Evolutionary conservation across 92 coral and sea anemone genomes (phyloP), one percentile per base, ranked within the genome.

Genomic region (Plumapathes pennacea): DNA sequence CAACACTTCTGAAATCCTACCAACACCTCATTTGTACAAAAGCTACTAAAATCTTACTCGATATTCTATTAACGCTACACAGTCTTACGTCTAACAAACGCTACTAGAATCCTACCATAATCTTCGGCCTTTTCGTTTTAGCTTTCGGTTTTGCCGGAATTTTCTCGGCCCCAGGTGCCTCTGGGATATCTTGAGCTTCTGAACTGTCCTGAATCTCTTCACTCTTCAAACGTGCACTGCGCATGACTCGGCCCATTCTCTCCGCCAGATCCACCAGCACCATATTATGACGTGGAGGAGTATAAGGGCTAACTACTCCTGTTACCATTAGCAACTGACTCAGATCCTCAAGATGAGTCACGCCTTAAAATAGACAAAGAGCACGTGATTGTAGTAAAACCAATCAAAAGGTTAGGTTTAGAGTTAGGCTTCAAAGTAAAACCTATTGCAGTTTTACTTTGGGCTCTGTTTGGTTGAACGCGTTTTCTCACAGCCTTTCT

Each of bases 271-370:
- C 82, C 42, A 62, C 19, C 20, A 81, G 66, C 13, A 65, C 72
- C 19, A 61, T 71, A 31, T 73, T 57, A 31, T 81, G 81, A 12
- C 54, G 55, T 21, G 71, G 46, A 0, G 71, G 67, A 9, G 68
- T 71, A 8, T 60, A 10, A 13, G 51, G 25, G 59, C 59, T 38
- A 11, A 81, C 81, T 17, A 81, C 77, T 14, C 87, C 82, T 0
- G 46, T 48, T 17, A 39, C 48, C 40, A 65, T 41, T 22, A 81
- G 34, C 6, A 74, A 44, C 0, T 33, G 27, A 44, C 82, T 19
- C 4, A 81, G 65, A 20, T 64, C 87, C 26, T 81, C 77, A 64
- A 65, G 44, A 0, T 64, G 53, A 29, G 58, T 39, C 3, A 77
- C 77, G 27, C 62, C 84, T 77, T 29, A 13, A 36, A 41, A 19